A percentile compares a stretch with the other conserved stretches of the same genome.
phyloP scores from a whole-genome alignment of 2,113 vertebrate species.

The Lamprotornis superbus region DNA sequence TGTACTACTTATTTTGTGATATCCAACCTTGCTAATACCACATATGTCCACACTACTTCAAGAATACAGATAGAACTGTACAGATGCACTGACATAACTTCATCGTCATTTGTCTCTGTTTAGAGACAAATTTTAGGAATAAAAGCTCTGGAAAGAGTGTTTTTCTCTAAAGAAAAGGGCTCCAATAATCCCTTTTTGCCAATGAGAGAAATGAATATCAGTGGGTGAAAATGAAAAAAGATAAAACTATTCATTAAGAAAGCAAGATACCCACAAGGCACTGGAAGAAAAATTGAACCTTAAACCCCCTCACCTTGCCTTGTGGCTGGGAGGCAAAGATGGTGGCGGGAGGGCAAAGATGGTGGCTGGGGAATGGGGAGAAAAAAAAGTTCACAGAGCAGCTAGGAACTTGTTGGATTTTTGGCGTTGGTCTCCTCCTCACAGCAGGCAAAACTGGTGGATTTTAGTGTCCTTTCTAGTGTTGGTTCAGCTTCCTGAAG shows the following conservation, averaged over 20 bases:
- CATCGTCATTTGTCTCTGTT: background rate
- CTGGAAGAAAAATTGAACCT: background rate
- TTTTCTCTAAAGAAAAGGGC: background rate
- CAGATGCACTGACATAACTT: background rate
- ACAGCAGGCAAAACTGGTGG: background rate
- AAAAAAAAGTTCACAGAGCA: too few species aligned
- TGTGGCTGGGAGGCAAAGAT: too few species aligned
- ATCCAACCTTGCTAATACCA: background rate
- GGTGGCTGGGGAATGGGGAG: too few species aligned
- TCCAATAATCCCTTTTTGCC: background rate
- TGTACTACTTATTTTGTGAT: background rate
- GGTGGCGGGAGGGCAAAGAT: too few species aligned
- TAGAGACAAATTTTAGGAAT: background rate
- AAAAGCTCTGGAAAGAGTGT: background rate
- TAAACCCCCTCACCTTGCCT: background rate
- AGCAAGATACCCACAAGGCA: accelerated
- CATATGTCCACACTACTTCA: accelerated
- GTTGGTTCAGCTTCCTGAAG: background rate
- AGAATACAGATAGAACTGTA: background rate
- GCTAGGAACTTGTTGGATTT: background rate
- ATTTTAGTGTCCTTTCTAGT: background rate
- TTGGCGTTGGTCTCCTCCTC: background rate
- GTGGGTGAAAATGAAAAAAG: background rate
- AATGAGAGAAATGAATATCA: background rate
- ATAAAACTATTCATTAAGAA: background rate